Conservation (phyloP, 1,140 invertebrate species). For the Drosophila navojoa region DNA sequence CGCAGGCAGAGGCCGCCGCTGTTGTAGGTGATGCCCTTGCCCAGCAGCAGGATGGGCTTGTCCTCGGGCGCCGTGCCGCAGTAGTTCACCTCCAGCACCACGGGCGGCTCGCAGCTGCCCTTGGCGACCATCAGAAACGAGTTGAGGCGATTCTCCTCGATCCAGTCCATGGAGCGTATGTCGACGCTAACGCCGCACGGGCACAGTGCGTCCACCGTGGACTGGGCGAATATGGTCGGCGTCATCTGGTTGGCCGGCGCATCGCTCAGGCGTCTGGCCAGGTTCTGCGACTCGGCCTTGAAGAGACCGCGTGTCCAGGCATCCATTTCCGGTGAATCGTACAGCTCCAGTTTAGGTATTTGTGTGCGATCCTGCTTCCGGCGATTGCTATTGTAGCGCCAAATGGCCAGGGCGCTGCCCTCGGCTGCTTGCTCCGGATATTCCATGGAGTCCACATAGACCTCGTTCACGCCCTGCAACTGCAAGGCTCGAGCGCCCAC, state of each 20-base stretch:
- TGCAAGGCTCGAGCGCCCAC: constrained; percentile 86
- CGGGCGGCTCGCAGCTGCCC: constrained; percentile 89
- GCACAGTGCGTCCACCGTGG: constrained; percentile 85
- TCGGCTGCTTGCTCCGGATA: constrained; percentile 91
- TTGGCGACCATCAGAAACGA: constrained; percentile 91
- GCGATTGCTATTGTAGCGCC: constrained; percentile 88
- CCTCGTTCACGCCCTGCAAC: constrained; percentile 85
- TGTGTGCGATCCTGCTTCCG: constrained; percentile 85
- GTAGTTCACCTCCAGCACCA: constrained; percentile 69
- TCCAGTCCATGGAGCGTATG: constrained; percentile 86
- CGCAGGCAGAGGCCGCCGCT: constrained; percentile 94
- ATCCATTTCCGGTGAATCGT: constrained; percentile 84
- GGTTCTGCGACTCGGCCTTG: constrained; percentile 93
- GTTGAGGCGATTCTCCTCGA: constrained; percentile 69
- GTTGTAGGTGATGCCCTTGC: constrained; percentile 76
- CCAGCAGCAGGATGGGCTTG: constrained; percentile 69
- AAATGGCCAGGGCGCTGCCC: constrained; percentile 87
- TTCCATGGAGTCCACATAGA: constrained; percentile 89
- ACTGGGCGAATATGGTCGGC: constrained; percentile 91
- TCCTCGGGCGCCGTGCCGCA: constrained; percentile 75
- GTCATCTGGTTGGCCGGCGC: constrained; percentile 94
- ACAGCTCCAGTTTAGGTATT: constrained; percentile 85
- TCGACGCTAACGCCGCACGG: constrained; percentile 87
- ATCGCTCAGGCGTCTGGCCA: constrained; percentile 91
- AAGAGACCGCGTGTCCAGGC: constrained; percentile 90